Percentiles rank a stretch among this genome's conserved stretches.
These are phyloP conservation scores for Apoda limacodes DNA, from an alignment of 2,888 invertebrate genomes.

Conservation along the genomic window DNA sequence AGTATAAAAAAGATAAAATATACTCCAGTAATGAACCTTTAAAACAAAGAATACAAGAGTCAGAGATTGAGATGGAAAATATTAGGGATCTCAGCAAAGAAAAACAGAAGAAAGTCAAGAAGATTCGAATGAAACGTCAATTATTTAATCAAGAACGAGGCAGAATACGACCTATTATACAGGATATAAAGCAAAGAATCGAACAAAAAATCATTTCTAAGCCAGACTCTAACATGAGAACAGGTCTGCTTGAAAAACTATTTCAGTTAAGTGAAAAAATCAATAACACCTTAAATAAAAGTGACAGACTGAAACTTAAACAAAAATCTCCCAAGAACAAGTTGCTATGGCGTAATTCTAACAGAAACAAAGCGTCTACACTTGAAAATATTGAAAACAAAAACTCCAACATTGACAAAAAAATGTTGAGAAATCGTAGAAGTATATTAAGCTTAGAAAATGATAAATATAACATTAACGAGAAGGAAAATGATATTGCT, in stretches of 20 bases:
- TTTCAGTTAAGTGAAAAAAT: conserved; percentile 21
- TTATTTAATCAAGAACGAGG: conserved; percentile 16
- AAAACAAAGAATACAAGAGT: conserved; percentile 25
- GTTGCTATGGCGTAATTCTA: too few species aligned
- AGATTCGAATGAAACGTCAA: conserved; percentile 25
- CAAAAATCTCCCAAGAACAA: conserved; percentile 8
- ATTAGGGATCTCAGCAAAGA: conserved; percentile 25
- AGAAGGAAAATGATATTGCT: too few species aligned
- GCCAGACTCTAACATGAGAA: conserved; percentile 21
- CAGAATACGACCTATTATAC: conserved; percentile 19
- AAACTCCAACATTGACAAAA: conserved; percentile 20
- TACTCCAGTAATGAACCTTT: conserved; percentile 28
- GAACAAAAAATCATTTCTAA: conserved; percentile 16
- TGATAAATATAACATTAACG: conserved; percentile 1
- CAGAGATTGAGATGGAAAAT: conserved; percentile 35
- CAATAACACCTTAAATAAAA: too few species aligned
- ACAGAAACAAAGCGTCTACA: too few species aligned
- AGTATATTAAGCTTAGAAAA: conserved; percentile 4
- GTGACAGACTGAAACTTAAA: too few species aligned
- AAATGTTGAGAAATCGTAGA: conserved; percentile 5
- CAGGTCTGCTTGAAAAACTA: conserved; percentile 25
- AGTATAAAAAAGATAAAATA: too few species aligned
- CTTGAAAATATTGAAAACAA: conserved; percentile 16
- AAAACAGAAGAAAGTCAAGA: conserved; percentile 1
- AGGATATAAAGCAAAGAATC: conserved; percentile 18